Percentiles rank a stretch among this genome's conserved stretches.
These are phyloP conservation scores for Poecilia gillii DNA, from an alignment of 2,797 vertebrate species.

Conservation along the genomic window DNA sequence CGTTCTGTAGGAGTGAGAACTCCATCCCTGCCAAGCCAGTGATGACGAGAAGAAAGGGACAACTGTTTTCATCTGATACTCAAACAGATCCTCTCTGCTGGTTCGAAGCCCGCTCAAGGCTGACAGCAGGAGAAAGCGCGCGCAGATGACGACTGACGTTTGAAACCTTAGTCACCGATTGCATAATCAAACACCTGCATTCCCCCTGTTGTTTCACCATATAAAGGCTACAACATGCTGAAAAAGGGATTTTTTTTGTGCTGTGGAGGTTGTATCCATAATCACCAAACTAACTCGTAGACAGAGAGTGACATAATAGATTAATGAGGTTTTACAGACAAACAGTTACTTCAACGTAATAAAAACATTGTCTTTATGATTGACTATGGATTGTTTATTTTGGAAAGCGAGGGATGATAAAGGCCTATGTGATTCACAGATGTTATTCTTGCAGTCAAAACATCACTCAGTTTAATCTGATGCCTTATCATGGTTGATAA, in stretches of 20 bases:
- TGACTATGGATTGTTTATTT: constrained; percentile 14
- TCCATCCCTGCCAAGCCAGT: constrained; percentile 7
- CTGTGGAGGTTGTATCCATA: constrained; percentile 6
- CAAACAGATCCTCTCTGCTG: constrained; percentile 18
- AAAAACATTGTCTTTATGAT: not conserved
- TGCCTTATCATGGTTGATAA: not conserved
- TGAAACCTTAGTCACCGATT: constrained; percentile 52
- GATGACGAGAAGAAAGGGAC: constrained; percentile 13
- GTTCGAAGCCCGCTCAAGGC: constrained; percentile 27
- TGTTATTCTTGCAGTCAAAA: constrained; percentile 12
- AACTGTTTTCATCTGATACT: constrained; percentile 23
- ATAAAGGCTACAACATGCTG: constrained; percentile 17
- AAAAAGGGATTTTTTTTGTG: constrained; percentile 13
- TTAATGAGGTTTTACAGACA: constrained; percentile 17
- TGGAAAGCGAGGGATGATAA: not conserved
- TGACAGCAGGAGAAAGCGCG: constrained; percentile 55
- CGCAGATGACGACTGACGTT: constrained; percentile 48
- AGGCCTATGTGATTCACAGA: constrained; percentile 17
- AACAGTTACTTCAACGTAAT: constrained; percentile 28
- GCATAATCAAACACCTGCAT: constrained; percentile 59
- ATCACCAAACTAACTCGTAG: not conserved
- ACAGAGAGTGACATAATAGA: constrained; percentile 16
- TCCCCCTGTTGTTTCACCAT: constrained; percentile 28
- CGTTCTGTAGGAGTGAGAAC: constrained; percentile 18
- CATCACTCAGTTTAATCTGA: constrained; percentile 9